A percentile compares a stretch with the other conserved stretches of the same genome.
These are phyloP conservation scores for Litoditis marina DNA, from an alignment of 2,888 invertebrate genomes.

Conservation along the genomic window DNA sequence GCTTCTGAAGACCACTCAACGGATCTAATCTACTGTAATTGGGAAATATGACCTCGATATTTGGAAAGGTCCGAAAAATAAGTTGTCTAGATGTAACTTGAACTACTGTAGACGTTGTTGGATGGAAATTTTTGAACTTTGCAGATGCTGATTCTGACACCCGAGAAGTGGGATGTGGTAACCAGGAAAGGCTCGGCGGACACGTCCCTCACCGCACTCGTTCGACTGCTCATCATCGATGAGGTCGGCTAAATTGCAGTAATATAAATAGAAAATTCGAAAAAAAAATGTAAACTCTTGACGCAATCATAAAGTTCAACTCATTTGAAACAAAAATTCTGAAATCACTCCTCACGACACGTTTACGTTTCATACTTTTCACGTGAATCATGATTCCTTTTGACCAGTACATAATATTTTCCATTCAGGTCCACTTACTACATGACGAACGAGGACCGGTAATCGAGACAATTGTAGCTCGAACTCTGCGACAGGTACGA, in stretches of 20 bases:
- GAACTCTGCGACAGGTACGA: slow-evolving; percentile 79
- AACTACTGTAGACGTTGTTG: no score
- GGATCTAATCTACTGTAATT: no score
- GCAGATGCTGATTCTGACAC: slow-evolving; percentile 90
- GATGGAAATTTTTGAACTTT: neutral
- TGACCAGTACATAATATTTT: neutral
- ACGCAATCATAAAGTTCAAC: neutral
- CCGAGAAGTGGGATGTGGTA: slow-evolving; percentile 99
- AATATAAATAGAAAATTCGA: no score
- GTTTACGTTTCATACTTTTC: no score
- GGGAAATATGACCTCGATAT: no score
- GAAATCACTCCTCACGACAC: no score
- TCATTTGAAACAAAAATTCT: no score
- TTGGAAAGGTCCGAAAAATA: no score
- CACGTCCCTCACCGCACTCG: slow-evolving; percentile 81
- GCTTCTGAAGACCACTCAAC: neutral
- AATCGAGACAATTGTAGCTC: slow-evolving; percentile 90
- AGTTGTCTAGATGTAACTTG: no score
- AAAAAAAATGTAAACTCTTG: no score
- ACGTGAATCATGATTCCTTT: no score
- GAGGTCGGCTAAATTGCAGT: slow-evolving; percentile 66
- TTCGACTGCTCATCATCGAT: slow-evolving; percentile 89
- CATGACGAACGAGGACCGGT: slow-evolving; percentile 96
- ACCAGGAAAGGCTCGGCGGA: slow-evolving; percentile 84
- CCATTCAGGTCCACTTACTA: slow-evolving; percentile 77